These are phyloP conservation scores for Drosophila paramelanica DNA, from an alignment of 2,888 invertebrate species.

Conservation along the genomic window DNA sequence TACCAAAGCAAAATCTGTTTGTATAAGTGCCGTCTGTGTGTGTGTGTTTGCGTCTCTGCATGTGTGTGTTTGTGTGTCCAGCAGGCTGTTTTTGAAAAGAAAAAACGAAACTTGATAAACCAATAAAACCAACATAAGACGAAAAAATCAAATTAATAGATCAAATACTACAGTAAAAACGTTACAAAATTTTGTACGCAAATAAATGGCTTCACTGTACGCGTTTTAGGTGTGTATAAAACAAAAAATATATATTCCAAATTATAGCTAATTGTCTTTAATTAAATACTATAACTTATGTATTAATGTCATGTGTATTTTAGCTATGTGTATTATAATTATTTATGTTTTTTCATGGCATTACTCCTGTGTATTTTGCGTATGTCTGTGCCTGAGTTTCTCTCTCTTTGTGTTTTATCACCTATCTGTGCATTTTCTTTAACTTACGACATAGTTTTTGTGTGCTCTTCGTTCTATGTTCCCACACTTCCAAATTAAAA, in stretches of 20 bases:
- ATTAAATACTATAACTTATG: constrained; percentile 16
- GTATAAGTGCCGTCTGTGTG: constrained; percentile 19
- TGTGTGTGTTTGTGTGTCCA: constrained; percentile 16
- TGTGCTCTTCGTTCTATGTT: constrained; percentile 22
- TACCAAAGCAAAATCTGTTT: constrained; percentile 6
- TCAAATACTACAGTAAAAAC: constrained; percentile 51
- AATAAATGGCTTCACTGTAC: constrained; percentile 70
- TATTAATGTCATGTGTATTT: constrained; percentile 52
- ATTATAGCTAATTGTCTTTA: constrained; percentile 44
- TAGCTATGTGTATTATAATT: constrained; percentile 34
- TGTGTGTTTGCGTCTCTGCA: constrained; percentile 11
- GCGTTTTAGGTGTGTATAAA: constrained; percentile 76
- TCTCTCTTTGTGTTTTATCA: constrained; percentile 21
- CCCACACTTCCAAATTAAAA: constrained; percentile 7
- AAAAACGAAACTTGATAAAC: constrained; percentile 34
- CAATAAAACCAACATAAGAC: constrained; percentile 46
- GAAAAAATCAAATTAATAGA: constrained; percentile 27
- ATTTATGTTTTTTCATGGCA: constrained; percentile 31
- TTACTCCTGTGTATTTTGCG: constrained; percentile 49
- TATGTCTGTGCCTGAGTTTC: constrained; percentile 44
- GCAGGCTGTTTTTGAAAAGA: constrained; percentile 2
- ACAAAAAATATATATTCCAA: constrained; percentile 56
- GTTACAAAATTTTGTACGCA: constrained; percentile 42
- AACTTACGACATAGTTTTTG: constrained; percentile 18
- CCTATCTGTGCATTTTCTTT: constrained; percentile 24